A percentile compares a stretch with the other conserved stretches of the same genome.
Conservation (phyloP, 2,888 invertebrate genomes). For the Apamea epomidion region DNA sequence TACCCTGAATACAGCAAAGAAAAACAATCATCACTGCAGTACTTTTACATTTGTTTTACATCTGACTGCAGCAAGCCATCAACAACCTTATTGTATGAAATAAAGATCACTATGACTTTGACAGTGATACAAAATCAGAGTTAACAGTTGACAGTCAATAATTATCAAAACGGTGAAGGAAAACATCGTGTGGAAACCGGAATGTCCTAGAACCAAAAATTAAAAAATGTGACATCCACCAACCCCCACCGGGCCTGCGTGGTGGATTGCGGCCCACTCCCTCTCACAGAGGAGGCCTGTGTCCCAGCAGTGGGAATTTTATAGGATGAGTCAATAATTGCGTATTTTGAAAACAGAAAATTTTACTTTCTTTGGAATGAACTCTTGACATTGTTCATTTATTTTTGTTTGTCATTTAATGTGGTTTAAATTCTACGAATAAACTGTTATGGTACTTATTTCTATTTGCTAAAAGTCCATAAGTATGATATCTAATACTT, state of each 20-base stretch:
- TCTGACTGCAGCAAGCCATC: background rate
- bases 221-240: too few relatives aligned
- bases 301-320: too few relatives aligned
- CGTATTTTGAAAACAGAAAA: background rate
- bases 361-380: background rate
- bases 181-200: too few relatives aligned
- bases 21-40: background rate
- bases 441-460: background rate
- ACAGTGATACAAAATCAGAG: background rate
- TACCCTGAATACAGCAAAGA: constrained; percentile 82
- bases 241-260: too few relatives aligned
- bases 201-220: too few relatives aligned
- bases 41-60: background rate
- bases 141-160: background rate
- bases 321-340: background rate
- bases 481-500: background rate
- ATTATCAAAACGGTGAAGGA: too few relatives aligned
- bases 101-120: background rate
- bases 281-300: too few relatives aligned
- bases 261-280: too few relatives aligned
- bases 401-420: background rate
- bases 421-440: background rate
- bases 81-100: background rate
- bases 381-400: background rate
- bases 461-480: background rate